Base-by-base conservation (phyloP, 2,113 vertebrate species). In the Otolemur garnettii region DNA sequence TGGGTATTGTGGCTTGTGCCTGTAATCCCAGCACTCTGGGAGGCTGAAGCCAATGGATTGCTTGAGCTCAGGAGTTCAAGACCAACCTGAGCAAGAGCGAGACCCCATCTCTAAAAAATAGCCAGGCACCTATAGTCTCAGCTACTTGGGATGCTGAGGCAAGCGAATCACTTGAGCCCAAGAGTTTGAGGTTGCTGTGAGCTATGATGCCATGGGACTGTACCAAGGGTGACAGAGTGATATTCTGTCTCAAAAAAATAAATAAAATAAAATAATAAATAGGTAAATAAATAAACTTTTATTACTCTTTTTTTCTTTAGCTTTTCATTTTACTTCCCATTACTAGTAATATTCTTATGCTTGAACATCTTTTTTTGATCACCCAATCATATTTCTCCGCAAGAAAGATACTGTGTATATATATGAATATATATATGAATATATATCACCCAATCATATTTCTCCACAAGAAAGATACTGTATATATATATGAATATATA, bases 1-100 rank as follows among this genome's bases (percentile, higher is more conserved):
- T 3, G 10, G 9, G 24, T 11, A 1, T 1, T 0, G 62, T 28
- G 26, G 26, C 26, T 64, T 4, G 26, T 1, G 11, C 10, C 22
- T 64, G 4, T 64, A 28, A 64, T 64, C 26, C 62, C 24, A 64
- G 62, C 62, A 64, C 26, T 64, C 24, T 28, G 26, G 26, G 26
- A 28, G 24, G 62, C 62, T 10, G 24, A 64, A 10, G 62, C 4
- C 4, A 11, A 24, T 12, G 11, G 62, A 64, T 28, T 4, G 10
- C 11, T 64, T 64, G 62, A 64, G 24, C 24, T 28, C 62, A 64
- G 26, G 11, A 24, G 24, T 64, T 28, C 22, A 8, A 64, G 26
- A 28, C 62, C 62, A 64, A 24, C 62, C 26, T 28, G 26, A 28
- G 24, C 62, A 64, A 64, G 24, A 28, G 62, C 26, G 1, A 64